A percentile compares a stretch with the other conserved stretches of the same genome.
Conservation (phyloP, 2,888 invertebrate species). For the Heliconius ethilla region DNA sequence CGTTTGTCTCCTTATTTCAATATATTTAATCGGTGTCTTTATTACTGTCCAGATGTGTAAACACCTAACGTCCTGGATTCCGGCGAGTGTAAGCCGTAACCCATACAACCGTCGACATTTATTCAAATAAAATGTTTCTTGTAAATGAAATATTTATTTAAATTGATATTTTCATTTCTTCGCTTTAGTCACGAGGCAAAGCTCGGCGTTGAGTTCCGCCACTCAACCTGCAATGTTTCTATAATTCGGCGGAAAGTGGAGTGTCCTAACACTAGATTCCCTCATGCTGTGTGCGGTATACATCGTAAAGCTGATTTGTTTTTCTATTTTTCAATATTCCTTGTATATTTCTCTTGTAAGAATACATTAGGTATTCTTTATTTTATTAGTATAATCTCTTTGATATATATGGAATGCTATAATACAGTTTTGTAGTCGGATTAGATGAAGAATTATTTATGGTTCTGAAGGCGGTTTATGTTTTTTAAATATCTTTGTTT, state of each 20-base stretch:
- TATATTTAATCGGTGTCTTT: conserved; percentile 56
- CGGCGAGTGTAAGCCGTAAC: conserved; percentile 50
- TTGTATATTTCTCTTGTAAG: conserved; percentile 33
- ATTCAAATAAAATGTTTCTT: conserved; percentile 49
- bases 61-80: conserved; percentile 58
- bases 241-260: too few species aligned
- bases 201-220: too few species aligned
- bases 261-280: too few species aligned
- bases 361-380: not conserved
- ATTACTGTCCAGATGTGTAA: conserved; percentile 72
- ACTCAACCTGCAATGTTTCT: too few species aligned
- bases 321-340: conserved; percentile 40
- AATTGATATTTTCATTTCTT: too few species aligned
- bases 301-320: too few species aligned
- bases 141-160: conserved; percentile 9
- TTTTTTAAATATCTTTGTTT: not conserved
- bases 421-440: conserved; percentile 9
- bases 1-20: conserved; percentile 57
- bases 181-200: too few species aligned
- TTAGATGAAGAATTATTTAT: conserved; percentile 6
- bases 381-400: conserved; percentile 13
- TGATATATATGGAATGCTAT: conserved; percentile 8
- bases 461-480: not conserved
- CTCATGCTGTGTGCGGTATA: too few species aligned
- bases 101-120: conserved; percentile 51